Evolutionary conservation across 2,888 invertebrate genomes (phyloP), one percentile per base, ranked within the genome.

Genomic region (Aporophyla nigra): DNA sequence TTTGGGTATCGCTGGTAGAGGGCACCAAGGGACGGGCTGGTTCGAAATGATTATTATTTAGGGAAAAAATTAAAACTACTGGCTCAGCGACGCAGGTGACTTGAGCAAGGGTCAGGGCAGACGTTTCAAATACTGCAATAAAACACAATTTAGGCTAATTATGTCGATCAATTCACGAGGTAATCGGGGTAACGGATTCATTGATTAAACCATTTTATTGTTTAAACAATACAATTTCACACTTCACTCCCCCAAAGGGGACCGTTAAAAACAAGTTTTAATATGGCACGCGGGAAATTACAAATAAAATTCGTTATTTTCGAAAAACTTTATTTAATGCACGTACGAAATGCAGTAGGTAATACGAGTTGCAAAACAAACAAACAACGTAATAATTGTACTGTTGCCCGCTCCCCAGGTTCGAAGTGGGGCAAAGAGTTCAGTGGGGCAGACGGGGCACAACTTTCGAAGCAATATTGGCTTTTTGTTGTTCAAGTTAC

Each of bases 331-430:
- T 89, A 90, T 91, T 91, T 88, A 88, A 88, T 90, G 84, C 91
- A 91, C 90, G 90, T 89, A 89, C 87, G 75, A 87, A 89, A 89
- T 88, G 89, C 91, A 91, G 90, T 67, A 19, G n/a, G 67, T 91
- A 89, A 89, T 89, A 89, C 86, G 86, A 90, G 90, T 91, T 90
- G 88, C 88, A 90, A 89, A 92, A 92, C 91, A 92, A 92, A 89
- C 91, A 91, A 88, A 88, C 89, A 88, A 85, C 72, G 89, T 92
- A 91, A 93, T 92, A 92, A 92, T 92, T 92, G 91, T 90, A 87
- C 88, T 83, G 89, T 87, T 88, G 88, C 86, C 85, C 79, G 87
- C 78, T 87, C 88, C 84, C 89, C 76, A 85, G 90, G 88, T 86
- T 83, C 86, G 33, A 75, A 68, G 74, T 71, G 71, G 61, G 62